phyloP scores from a whole-genome alignment of 2,113 vertebrate genomes.

The Oophaga pumilio region DNA sequence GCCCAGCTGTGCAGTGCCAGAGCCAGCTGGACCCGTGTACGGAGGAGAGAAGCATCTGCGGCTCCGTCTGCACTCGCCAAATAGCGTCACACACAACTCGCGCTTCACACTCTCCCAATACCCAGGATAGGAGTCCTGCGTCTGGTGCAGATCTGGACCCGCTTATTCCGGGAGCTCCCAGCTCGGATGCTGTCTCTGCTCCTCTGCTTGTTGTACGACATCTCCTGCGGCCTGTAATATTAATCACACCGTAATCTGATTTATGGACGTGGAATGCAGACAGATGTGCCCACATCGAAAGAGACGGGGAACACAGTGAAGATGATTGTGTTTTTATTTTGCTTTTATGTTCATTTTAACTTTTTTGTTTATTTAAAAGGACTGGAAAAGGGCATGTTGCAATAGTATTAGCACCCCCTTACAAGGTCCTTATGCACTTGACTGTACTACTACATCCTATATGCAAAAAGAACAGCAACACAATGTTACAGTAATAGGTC shows the following conservation, averaged over 20 bases:
- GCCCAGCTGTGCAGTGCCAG: background rate
- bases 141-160: background rate
- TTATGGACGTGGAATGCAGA: background rate
- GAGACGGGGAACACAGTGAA: background rate
- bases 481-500: too few species aligned
- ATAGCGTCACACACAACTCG: background rate
- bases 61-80: background rate
- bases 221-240: background rate
- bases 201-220: background rate
- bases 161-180: background rate
- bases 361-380: background rate
- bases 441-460: too few species aligned
- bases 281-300: background rate
- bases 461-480: too few species aligned
- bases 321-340: background rate
- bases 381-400: background rate
- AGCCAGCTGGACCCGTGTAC: constrained; percentile 40
- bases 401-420: background rate
- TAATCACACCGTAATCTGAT: constrained; percentile 22
- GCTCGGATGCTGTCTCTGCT: background rate
- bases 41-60: constrained; percentile 28
- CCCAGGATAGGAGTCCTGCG: background rate
- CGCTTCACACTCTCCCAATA: background rate
- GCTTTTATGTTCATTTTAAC: background rate
- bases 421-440: too few species aligned